These are phyloP conservation scores for Leucopsar rothschildi DNA, from an alignment of 2,113 vertebrate genomes.

Conservation along the genomic window DNA sequence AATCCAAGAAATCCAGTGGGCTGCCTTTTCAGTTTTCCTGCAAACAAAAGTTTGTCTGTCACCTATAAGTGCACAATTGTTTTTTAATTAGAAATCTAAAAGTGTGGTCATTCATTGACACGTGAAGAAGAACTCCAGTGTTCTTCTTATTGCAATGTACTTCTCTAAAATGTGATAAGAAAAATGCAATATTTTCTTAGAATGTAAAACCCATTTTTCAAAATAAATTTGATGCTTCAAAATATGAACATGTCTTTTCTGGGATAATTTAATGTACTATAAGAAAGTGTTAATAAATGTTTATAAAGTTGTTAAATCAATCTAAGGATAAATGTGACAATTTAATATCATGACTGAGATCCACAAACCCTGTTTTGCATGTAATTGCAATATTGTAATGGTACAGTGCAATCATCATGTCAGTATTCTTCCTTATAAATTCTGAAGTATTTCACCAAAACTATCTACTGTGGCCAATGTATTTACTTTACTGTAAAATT, in stretches of 20 bases:
- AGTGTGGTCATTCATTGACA: not conserved
- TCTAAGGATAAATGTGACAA: not conserved
- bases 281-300: not conserved
- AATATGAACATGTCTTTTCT: not conserved
- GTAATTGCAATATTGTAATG: not conserved
- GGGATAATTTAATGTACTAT: not conserved
- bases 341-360: not conserved
- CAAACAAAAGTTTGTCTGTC: not conserved
- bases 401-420: not conserved
- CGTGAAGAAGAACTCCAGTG: not conserved
- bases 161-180: not conserved
- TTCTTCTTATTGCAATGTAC: not conserved
- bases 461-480: not conserved
- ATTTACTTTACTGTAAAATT: not conserved
- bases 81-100: not conserved
- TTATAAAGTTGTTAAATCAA: not conserved
- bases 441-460: not conserved
- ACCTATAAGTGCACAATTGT: not conserved
- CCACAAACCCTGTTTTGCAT: not conserved
- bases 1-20: not conserved
- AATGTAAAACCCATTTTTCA: not conserved
- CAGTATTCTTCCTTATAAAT: not conserved
- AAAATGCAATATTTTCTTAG: not conserved
- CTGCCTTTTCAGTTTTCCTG: not conserved
- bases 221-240: not conserved